These are phyloP conservation scores for Chrysomela aeneicollis DNA, from an alignment of 2,888 invertebrate genomes.

Conservation along the genomic window DNA sequence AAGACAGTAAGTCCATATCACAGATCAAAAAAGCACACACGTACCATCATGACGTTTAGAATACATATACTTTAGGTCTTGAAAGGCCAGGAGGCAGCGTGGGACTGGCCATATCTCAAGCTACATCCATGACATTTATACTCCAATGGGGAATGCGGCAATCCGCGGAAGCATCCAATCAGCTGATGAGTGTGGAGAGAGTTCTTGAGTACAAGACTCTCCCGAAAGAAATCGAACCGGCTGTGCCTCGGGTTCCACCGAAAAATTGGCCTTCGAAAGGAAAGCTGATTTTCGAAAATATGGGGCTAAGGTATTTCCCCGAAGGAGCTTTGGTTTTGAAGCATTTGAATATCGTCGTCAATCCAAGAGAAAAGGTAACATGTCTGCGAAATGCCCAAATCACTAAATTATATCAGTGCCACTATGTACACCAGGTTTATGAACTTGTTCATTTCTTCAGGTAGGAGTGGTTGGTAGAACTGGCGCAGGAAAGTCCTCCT, in stretches of 20 bases:
- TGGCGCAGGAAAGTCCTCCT: slow-evolving; percentile 83
- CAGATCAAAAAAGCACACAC: background rate
- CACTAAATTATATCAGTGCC: no score
- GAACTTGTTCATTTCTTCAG: slow-evolving; percentile 61
- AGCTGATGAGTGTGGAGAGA: slow-evolving; percentile 83
- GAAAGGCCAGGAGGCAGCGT: slow-evolving; percentile 66
- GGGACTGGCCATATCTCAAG: slow-evolving; percentile 73
- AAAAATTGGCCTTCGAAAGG: slow-evolving; percentile 73
- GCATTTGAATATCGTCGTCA: slow-evolving; percentile 72
- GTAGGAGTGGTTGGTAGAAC: slow-evolving; percentile 84
- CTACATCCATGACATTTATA: slow-evolving; percentile 68
- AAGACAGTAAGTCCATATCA: background rate
- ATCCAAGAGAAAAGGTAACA: slow-evolving; percentile 75
- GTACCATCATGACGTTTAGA: background rate
- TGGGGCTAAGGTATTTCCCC: slow-evolving; percentile 72
- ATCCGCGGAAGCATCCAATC: slow-evolving; percentile 81
- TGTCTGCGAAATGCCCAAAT: no score
- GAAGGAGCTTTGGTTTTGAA: slow-evolving; percentile 74
- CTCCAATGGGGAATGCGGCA: slow-evolving; percentile 84
- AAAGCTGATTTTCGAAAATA: slow-evolving; percentile 68
- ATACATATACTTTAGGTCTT: slow-evolving; percentile 33
- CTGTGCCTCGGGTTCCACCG: slow-evolving; percentile 64
- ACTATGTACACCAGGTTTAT: no score
- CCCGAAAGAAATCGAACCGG: slow-evolving; percentile 67
- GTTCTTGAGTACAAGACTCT: slow-evolving; percentile 82